phyloP scores from a whole-genome alignment of 2,888 invertebrate species.

The Lepetodrilus schrolli region DNA sequence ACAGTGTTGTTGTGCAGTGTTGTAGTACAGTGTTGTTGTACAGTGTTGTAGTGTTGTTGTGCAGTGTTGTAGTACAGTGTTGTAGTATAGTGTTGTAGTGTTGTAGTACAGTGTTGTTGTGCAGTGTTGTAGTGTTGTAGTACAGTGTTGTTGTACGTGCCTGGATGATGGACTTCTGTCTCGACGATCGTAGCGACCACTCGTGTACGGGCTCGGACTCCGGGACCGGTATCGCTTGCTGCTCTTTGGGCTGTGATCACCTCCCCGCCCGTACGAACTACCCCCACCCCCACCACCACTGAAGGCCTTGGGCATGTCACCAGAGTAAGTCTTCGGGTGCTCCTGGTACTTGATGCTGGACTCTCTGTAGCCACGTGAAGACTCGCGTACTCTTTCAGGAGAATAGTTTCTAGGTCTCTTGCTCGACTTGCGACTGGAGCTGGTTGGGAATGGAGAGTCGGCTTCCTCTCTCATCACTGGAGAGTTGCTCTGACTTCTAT shows the following conservation, averaged over 20 bases:
- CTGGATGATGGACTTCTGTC: neutral
- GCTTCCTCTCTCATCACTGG: conserved; percentile 55
- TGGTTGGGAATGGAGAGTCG: conserved; percentile 50
- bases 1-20: too few relatives aligned
- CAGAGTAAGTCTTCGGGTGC: conserved; percentile 53
- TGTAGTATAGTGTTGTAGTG: too few relatives aligned
- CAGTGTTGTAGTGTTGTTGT: too few relatives aligned
- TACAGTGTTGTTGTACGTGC: too few relatives aligned
- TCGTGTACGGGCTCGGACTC: conserved; percentile 46
- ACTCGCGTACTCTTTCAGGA: conserved; percentile 31
- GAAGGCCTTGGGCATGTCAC: conserved; percentile 24
- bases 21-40: too few relatives aligned
- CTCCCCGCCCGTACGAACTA: neutral
- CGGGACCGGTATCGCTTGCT: conserved; percentile 60
- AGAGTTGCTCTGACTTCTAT: conserved; percentile 62
- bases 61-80: too few relatives aligned
- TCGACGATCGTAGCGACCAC: neutral
- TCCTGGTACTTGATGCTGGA: conserved; percentile 23
- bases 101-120: too few relatives aligned
- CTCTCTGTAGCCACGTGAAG: neutral
- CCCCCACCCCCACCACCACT: conserved; percentile 19
- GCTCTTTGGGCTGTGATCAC: conserved; percentile 48
- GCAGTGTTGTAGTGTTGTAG: too few relatives aligned
- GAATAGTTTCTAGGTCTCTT: conserved; percentile 46
- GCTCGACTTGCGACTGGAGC: conserved; percentile 51